A percentile compares a stretch with the other conserved stretches of the same genome.
Conservation (phyloP, 2,888 invertebrate genomes). For the Helicoverpa assulta region DNA sequence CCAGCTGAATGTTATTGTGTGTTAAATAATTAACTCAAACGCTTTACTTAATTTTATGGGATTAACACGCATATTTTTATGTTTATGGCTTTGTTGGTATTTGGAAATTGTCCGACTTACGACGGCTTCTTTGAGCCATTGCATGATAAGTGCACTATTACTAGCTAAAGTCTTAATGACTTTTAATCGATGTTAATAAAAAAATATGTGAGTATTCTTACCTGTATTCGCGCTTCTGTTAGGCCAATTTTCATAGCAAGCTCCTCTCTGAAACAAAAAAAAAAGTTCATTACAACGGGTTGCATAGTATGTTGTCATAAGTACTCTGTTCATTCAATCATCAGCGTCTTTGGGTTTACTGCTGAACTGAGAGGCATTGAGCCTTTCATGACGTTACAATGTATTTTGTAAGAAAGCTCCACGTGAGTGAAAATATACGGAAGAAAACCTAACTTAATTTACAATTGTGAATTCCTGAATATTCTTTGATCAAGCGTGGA, state of each 20-base stretch:
- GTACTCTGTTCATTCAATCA: too few relatives aligned
- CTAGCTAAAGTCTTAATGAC: too few relatives aligned
- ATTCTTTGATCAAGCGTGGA: too few relatives aligned
- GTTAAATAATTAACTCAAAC: slow-evolving; percentile 48
- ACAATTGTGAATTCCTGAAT: too few relatives aligned
- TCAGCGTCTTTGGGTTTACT: too few relatives aligned
- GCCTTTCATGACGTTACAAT: slow-evolving; percentile 10
- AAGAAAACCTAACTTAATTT: too few relatives aligned
- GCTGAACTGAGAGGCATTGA: too few relatives aligned
- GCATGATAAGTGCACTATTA: too few relatives aligned
- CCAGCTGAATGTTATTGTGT: slow-evolving; percentile 52
- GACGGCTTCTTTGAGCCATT: too few relatives aligned
- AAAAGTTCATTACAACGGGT: background rate
- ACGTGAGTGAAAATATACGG: too few relatives aligned
- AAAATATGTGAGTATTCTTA: slow-evolving; percentile 77
- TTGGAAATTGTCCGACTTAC: background rate
- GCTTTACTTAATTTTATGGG: slow-evolving; percentile 39
- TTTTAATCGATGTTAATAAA: too few relatives aligned
- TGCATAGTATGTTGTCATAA: too few relatives aligned
- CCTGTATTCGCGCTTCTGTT: slow-evolving; percentile 98
- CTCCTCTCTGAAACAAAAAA: slow-evolving; percentile 95
- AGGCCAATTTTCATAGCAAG: slow-evolving; percentile 98
- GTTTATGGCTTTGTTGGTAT: slow-evolving; percentile 17
- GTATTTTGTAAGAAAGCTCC: background rate
- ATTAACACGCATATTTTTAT: slow-evolving; percentile 35